These are phyloP conservation scores for Arothron firmamentum DNA, from an alignment of 2,113 vertebrate species.

Conservation along the genomic window DNA sequence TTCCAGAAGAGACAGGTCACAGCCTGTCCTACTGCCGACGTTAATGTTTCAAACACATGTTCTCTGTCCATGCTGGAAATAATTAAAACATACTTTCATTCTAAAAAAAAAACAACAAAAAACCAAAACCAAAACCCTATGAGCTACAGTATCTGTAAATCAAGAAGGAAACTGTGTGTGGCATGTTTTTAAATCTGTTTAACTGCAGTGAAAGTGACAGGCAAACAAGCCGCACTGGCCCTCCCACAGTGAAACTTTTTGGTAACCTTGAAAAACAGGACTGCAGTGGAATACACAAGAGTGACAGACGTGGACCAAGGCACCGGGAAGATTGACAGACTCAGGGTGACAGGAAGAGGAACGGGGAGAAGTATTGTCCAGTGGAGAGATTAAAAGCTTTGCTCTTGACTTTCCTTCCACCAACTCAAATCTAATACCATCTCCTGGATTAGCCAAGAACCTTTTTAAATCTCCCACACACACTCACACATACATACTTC, in stretches of 20 bases:
- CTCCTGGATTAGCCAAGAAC: conserved; percentile 62
- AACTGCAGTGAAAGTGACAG: conserved; percentile 31
- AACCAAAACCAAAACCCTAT: too few relatives aligned
- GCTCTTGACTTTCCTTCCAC: conserved; percentile 55
- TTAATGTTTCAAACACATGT: conserved; percentile 35
- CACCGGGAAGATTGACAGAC: conserved; percentile 39
- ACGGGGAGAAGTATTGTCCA: conserved; percentile 54
- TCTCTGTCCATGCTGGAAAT: conserved; percentile 39
- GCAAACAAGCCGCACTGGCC: conserved; percentile 22
- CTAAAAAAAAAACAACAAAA: too few relatives aligned
- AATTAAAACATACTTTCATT: conserved; percentile 24
- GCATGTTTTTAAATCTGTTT: conserved; percentile 20
- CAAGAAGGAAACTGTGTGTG: not conserved
- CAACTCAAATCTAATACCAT: conserved; percentile 58
- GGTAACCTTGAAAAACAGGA: conserved; percentile 55
- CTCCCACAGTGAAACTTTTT: conserved; percentile 42
- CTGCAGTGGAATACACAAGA: conserved; percentile 30
- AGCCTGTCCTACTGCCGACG: conserved; percentile 37
- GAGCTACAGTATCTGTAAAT: conserved; percentile 10
- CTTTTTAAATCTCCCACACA: conserved; percentile 49
- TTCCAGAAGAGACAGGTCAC: conserved; percentile 30
- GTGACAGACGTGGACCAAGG: conserved; percentile 40
- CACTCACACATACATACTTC: not conserved
- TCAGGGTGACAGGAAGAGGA: conserved; percentile 33
- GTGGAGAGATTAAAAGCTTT: conserved; percentile 71